These are phyloP conservation scores for Lasioglossum leucozonium DNA, from an alignment of 2,888 invertebrate species.

Conservation along the genomic window DNA sequence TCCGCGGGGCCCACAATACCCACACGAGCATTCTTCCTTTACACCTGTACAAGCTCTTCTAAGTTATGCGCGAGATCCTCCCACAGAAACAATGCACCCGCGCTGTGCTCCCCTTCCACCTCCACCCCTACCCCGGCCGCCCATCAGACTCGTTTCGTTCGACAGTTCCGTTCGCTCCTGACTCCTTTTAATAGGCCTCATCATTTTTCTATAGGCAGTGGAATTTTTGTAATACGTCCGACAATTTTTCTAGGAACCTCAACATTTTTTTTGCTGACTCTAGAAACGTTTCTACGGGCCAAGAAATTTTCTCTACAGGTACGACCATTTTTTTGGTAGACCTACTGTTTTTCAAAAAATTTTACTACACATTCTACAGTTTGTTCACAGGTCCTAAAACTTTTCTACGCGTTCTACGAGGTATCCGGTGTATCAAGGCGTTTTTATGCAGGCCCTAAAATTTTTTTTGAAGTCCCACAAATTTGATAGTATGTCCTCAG, in stretches of 20 bases:
- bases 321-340: background rate
- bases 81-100: constrained; percentile 83
- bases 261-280: background rate
- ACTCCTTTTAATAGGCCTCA: background rate
- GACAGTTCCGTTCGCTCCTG: constrained; percentile 44
- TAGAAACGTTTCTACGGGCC: background rate
- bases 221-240: background rate
- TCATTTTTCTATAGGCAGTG: background rate
- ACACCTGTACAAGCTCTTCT: constrained; percentile 81
- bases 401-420: background rate
- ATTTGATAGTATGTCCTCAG: no score
- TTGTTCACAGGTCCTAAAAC: background rate
- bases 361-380: no score
- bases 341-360: no score
- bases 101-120: constrained; percentile 43
- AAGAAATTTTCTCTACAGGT: background rate
- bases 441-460: background rate
- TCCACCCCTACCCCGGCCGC: background rate
- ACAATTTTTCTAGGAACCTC: background rate
- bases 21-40: constrained; percentile 79
- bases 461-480: background rate
- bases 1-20: constrained; percentile 70
- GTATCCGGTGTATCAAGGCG: background rate
- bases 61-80: constrained; percentile 83
- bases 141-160: constrained; percentile 39